Percentiles rank a stretch among this genome's conserved stretches.
phyloP scores from a whole-genome alignment of 1,140 invertebrate genomes.

The Oryzaephilus surinamensis region DNA sequence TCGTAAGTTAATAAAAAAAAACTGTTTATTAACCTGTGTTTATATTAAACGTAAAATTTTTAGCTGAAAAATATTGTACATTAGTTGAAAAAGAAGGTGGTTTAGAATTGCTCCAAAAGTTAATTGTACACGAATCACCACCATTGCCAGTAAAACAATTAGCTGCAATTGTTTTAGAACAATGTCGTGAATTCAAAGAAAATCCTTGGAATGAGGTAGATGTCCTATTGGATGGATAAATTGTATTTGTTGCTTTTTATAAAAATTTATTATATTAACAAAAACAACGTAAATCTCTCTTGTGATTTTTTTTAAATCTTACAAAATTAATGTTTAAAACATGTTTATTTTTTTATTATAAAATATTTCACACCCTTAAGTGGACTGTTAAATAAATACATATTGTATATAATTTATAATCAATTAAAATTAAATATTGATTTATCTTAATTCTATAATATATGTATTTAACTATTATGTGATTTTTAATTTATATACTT shows the following conservation, averaged over 20 bases:
- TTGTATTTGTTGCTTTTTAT: constrained; percentile 2
- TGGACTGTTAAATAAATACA: no score
- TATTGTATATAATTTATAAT: no score
- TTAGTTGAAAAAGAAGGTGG: constrained; percentile 81
- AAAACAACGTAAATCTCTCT: no score
- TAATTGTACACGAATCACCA: constrained; percentile 50
- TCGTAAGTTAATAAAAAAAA: constrained; percentile 65
- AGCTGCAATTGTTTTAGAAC: constrained; percentile 52
- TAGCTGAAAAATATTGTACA: constrained; percentile 80
- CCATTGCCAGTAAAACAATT: constrained; percentile 55
- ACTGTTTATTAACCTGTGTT: neutral
- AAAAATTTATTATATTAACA: constrained; percentile 6
- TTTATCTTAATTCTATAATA: no score
- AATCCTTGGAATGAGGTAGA: constrained; percentile 16
- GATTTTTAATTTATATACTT: no score
- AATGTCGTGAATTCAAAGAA: constrained; percentile 41
- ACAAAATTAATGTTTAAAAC: no score
- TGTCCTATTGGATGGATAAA: constrained; percentile 13
- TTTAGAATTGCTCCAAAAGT: constrained; percentile 54
- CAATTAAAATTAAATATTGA: no score
- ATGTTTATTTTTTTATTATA: no score
- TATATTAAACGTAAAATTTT: constrained; percentile 26
- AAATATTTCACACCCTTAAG: no score
- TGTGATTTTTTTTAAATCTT: no score
- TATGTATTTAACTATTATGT: no score